Percentiles rank a stretch among this genome's conserved stretches.
phyloP scores from a whole-genome alignment of 2,888 invertebrate genomes.

The Melanostoma mellinum region DNA sequence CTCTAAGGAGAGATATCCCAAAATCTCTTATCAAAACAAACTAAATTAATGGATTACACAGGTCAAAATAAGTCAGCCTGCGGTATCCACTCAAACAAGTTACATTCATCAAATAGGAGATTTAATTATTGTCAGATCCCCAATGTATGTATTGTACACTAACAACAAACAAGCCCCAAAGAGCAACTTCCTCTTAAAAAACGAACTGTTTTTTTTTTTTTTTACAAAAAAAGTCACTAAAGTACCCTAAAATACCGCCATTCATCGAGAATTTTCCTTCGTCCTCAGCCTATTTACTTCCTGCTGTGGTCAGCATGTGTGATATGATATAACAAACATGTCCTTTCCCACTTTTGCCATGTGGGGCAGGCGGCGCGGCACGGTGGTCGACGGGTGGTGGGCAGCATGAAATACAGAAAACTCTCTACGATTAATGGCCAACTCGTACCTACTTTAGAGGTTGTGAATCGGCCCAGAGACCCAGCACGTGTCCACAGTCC shows the following conservation, averaged over 20 bases:
- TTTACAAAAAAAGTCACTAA: slow-evolving; percentile 23
- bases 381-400: too few relatives aligned
- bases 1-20: background rate
- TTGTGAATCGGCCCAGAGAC: slow-evolving; percentile 48
- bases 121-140: slow-evolving; percentile 18
- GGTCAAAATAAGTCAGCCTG: slow-evolving; percentile 12
- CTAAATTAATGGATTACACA: slow-evolving; percentile 29
- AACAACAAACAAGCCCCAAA: background rate
- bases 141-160: background rate
- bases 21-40: background rate
- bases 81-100: slow-evolving; percentile 12
- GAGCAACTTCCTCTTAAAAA: background rate
- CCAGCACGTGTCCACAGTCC: slow-evolving; percentile 46
- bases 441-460: slow-evolving; percentile 48
- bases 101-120: slow-evolving; percentile 31
- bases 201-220: slow-evolving; percentile 7
- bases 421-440: slow-evolving; percentile 54
- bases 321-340: slow-evolving; percentile 43
- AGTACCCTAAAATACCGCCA: slow-evolving; percentile 43
- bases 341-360: slow-evolving; percentile 32
- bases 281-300: slow-evolving; percentile 24
- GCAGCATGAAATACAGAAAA: slow-evolving; percentile 50
- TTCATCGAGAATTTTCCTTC: slow-evolving; percentile 28
- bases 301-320: slow-evolving; percentile 57
- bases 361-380: background rate